Conservation (phyloP, 2,797 vertebrate genomes). For the Synaphobranchus kaupii region DNA sequence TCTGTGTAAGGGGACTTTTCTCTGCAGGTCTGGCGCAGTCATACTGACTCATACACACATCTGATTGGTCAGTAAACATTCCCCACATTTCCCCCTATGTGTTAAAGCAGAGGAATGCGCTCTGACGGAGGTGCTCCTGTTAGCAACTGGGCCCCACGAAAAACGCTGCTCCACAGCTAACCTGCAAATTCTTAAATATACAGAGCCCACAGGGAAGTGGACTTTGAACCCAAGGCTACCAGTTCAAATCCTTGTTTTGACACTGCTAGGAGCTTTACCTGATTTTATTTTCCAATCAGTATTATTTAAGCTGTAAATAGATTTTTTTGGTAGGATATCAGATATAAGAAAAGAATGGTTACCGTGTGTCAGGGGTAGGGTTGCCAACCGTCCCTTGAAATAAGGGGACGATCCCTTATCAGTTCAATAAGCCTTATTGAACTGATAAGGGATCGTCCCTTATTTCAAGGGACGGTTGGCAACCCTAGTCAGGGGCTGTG, state of each 20-base stretch:
- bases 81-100: neutral
- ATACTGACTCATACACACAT: neutral
- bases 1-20: neutral
- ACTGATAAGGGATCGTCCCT: too few relatives aligned
- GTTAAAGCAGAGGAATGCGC: conserved; percentile 9
- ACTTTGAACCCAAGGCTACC: neutral
- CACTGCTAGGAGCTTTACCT: neutral
- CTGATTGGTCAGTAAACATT: neutral
- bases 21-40: neutral
- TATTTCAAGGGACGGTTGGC: too few relatives aligned
- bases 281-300: neutral
- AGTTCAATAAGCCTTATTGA: too few relatives aligned
- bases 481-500: too few relatives aligned
- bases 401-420: too few relatives aligned
- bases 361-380: too few relatives aligned
- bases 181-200: neutral
- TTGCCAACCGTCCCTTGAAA: too few relatives aligned
- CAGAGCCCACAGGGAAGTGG: neutral
- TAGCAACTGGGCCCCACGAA: neutral
- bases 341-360: too few relatives aligned
- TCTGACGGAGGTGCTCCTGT: neutral
- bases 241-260: neutral
- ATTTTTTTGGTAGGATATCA: neutral
- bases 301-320: neutral
- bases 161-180: neutral